phyloP scores from a whole-genome alignment of 2,888 invertebrate species.

The Prenolepis imparis region DNA sequence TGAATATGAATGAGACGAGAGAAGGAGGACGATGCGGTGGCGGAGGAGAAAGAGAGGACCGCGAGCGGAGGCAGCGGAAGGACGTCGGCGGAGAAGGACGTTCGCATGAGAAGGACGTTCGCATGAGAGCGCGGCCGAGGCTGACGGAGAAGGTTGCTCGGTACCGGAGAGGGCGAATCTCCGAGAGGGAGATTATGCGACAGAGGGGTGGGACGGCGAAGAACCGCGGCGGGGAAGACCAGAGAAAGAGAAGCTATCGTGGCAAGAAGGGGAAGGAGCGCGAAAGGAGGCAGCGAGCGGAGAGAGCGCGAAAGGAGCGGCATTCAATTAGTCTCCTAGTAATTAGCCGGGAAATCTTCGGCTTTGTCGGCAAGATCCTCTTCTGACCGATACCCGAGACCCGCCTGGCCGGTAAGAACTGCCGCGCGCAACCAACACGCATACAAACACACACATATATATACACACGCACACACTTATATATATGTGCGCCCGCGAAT shows the following conservation, averaged over 20 bases:
- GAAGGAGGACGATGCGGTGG: conserved; percentile 64
- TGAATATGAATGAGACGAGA: conserved; percentile 86
- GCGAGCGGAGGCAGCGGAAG: conserved; percentile 56
- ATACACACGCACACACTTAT: not conserved
- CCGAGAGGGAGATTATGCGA: conserved; percentile 22
- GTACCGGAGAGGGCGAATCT: conserved; percentile 32
- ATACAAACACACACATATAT: too few relatives aligned
- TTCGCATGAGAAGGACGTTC: too few relatives aligned
- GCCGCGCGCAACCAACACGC: conserved; percentile 38
- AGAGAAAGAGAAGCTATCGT: conserved; percentile 33
- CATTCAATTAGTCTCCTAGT: conserved; percentile 86
- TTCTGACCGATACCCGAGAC: conserved; percentile 79
- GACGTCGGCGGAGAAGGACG: conserved; percentile 52
- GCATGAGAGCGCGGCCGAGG: conserved; percentile 23
- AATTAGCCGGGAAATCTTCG: conserved; percentile 86
- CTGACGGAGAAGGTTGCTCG: conserved; percentile 32
- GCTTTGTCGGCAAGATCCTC: conserved; percentile 81
- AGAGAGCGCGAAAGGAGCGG: conserved; percentile 78
- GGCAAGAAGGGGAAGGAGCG: conserved; percentile 23
- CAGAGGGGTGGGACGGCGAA: conserved; percentile 16
- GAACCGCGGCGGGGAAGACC: not conserved
- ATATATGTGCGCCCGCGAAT: not conserved
- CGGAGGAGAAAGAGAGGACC: conserved; percentile 29
- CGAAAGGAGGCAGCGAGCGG: conserved; percentile 51
- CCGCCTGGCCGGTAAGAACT: conserved; percentile 74